These are phyloP conservation scores for Raja brachyura DNA, from an alignment of 2,113 vertebrate species.

Conservation along the genomic window DNA sequence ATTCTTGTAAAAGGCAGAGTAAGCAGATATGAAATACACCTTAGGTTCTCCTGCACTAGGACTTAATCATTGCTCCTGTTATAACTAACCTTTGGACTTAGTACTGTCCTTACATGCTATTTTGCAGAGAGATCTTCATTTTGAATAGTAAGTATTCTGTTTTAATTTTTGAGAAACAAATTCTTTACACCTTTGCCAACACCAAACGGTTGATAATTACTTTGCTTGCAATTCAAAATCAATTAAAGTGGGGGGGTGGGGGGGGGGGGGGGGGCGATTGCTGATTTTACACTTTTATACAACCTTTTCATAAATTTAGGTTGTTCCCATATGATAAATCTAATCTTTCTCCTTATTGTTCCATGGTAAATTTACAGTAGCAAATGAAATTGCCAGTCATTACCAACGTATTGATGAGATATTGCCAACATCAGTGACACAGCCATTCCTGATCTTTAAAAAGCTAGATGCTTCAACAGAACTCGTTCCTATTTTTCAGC, in stretches of 20 bases:
- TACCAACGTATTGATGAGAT: background rate
- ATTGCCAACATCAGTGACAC: background rate
- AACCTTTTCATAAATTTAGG: background rate
- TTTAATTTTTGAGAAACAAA: background rate
- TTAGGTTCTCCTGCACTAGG: background rate
- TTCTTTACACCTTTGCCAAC: background rate
- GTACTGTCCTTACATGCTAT: background rate
- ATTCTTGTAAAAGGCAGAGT: background rate
- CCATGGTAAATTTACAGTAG: background rate
- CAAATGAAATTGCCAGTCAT: background rate
- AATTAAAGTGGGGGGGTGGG: background rate
- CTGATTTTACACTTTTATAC: background rate
- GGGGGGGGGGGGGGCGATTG: no score
- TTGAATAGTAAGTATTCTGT: background rate
- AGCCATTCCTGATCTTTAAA: background rate
- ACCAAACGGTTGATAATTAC: background rate
- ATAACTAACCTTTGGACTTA: background rate
- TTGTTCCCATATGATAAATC: background rate
- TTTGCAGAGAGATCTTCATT: background rate
- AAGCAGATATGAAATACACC: background rate
- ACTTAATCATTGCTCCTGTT: background rate
- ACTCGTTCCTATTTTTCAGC: background rate
- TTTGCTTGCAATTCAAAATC: background rate
- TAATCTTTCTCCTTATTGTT: background rate
- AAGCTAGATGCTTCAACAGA: background rate